Evolutionary conservation across 2,797 vertebrate genomes (phyloP), one percentile per base, ranked within the genome.

Genomic region (Spea hammondii): DNA sequence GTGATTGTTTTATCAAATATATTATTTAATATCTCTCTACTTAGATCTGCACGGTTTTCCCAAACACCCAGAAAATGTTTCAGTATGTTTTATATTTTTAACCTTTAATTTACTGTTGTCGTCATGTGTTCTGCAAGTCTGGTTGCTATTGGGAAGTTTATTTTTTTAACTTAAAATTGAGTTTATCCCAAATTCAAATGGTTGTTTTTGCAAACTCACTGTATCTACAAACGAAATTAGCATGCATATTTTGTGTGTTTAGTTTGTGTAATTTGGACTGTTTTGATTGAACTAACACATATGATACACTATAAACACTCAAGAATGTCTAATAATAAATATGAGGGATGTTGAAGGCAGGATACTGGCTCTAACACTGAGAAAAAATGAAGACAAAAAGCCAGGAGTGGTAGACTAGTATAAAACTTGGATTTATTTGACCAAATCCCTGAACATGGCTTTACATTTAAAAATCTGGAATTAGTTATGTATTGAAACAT

Each of bases 181-280:
- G 79, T 81, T 81, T 81, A 81, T 81, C 79, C 70, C 62, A 62
- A 81, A 81, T 72, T 76, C 79, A 69, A 81, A 81, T 81, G 79
- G 74, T 81, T 81, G 79, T 81, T 81, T 81, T 81, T 81, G 79
- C 79, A 73, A 81, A 81, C 79, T 81, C 79, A 65, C 79, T 72
- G 79, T 73, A 73, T 77, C 79, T 73, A 81, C 79, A 81, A 81
- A 81, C 79, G 79, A 81, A 81, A 81, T 81, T 81, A 81, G 70
- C 79, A 73, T 81, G 79, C 79, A 81, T 68, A 73, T 77, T 77
- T 72, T 77, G 59, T 72, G 79, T 81, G 79, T 81, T 81, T 81
- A 72, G 79, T 72, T 81, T 77, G 79, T 81, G 78, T 77, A 77
- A 81, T 81, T 77, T 81, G 74, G 74, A 81, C 74, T 81, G 79